A percentile compares a stretch with the other conserved stretches of the same genome.
Evolutionary conservation across 2,797 vertebrate genomes (phyloP).

Genomic region (Crocidura indochinensis): DNA sequence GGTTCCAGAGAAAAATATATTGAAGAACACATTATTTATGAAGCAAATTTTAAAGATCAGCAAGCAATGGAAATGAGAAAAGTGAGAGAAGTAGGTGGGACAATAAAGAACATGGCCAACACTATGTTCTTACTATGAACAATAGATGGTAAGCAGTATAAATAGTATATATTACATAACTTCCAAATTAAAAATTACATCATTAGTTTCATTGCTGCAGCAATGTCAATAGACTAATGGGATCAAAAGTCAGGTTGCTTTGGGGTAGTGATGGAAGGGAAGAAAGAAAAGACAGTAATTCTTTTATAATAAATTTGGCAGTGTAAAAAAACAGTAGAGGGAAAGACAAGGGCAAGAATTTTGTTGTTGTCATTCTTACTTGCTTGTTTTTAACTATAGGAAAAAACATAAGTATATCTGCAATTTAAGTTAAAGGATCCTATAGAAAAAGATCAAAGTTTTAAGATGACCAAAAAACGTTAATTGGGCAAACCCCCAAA

Average conservation of each 20-base stretch:
- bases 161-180: background rate
- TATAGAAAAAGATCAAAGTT: background rate
- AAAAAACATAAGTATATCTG: slow-evolving; percentile 6
- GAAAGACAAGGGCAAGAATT: background rate
- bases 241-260: background rate
- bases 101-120: background rate
- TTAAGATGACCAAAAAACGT: background rate
- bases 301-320: slow-evolving; percentile 42
- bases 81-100: background rate
- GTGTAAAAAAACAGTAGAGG: background rate
- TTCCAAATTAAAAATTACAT: slow-evolving; percentile 26
- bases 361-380: background rate
- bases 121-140: background rate
- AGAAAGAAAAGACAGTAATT: background rate
- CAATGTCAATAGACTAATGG: background rate
- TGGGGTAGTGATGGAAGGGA: background rate
- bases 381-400: slow-evolving; percentile 32
- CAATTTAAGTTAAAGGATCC: background rate
- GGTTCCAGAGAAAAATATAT: slow-evolving; percentile 22
- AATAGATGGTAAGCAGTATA: background rate
- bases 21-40: background rate
- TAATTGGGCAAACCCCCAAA: slow-evolving; percentile 1
- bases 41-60: slow-evolving; percentile 12
- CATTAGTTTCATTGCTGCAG: background rate
- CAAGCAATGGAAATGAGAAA: background rate